A percentile compares a stretch with the other conserved stretches of the same genome.
These are phyloP conservation scores for Mycalesis mineus DNA, from an alignment of 2,888 invertebrate genomes.

Conservation along the genomic window DNA sequence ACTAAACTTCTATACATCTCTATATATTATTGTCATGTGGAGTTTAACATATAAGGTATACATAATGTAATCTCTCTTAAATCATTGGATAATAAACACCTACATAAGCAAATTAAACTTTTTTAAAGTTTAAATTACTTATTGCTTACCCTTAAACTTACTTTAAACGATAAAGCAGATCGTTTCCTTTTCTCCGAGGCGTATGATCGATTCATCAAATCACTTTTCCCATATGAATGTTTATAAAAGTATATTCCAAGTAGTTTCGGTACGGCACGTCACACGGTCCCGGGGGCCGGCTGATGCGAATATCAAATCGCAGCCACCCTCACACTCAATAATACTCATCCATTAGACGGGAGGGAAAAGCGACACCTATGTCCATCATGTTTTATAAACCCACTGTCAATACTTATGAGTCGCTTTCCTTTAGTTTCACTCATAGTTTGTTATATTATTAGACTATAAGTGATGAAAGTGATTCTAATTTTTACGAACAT, in stretches of 20 bases:
- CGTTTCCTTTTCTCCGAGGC: slow-evolving; percentile 1
- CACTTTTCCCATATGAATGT: slow-evolving; percentile 49
- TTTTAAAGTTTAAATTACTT: no score
- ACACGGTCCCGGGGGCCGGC: slow-evolving; percentile 58
- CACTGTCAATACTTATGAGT: slow-evolving; percentile 39
- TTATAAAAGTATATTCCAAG: slow-evolving; percentile 49
- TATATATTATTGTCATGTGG: no score
- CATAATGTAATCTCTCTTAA: no score
- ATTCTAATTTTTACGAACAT: no score
- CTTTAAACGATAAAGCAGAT: neutral
- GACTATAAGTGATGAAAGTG: no score
- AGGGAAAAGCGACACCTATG: slow-evolving; percentile 52
- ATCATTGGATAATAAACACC: no score
- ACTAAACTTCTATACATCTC: no score
- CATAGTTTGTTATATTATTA: no score
- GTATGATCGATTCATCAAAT: slow-evolving; percentile 44
- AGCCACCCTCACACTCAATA: slow-evolving; percentile 68
- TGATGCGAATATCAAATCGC: slow-evolving; percentile 74
- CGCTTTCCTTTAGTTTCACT: neutral
- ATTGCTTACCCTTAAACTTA: no score
- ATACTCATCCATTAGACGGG: slow-evolving; percentile 65
- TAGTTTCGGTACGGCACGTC: slow-evolving; percentile 59
- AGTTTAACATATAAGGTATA: no score
- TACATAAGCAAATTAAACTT: no score
- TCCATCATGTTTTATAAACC: slow-evolving; percentile 47